A percentile compares a stretch with the other conserved stretches of the same genome.
phyloP scores from a whole-genome alignment of 2,888 invertebrate genomes.

The Acrobasis repandana region DNA sequence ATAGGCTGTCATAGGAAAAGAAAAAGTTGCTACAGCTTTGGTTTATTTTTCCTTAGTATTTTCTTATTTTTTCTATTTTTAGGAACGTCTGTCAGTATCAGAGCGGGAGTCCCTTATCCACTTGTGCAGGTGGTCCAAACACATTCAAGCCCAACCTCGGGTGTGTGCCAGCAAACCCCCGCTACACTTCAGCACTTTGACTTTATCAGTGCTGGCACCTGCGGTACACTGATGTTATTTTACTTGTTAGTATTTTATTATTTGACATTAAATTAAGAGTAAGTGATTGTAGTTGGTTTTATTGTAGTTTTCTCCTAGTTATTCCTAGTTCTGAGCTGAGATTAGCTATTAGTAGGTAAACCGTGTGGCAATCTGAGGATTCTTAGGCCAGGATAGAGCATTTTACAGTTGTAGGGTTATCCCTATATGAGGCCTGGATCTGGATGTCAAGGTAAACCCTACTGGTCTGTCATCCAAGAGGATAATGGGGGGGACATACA shows the following conservation, averaged over 20 bases:
- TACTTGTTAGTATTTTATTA: constrained; percentile 1
- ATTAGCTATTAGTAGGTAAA: too few relatives aligned
- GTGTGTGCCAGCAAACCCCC: constrained; percentile 71
- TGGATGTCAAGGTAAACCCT: too few relatives aligned
- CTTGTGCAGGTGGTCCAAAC: constrained; percentile 90
- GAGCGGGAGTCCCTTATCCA: constrained; percentile 88
- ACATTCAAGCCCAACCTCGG: constrained; percentile 86
- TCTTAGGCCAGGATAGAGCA: too few relatives aligned
- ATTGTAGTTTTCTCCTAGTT: not conserved
- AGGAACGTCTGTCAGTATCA: constrained; percentile 84
- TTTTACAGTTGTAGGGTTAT: too few relatives aligned
- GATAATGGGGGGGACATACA: too few relatives aligned
- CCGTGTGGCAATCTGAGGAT: too few relatives aligned
- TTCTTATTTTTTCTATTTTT: constrained; percentile 45
- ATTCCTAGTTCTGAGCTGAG: too few relatives aligned
- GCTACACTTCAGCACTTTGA: constrained; percentile 57
- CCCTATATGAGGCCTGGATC: too few relatives aligned
- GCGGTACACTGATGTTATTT: constrained; percentile 58
- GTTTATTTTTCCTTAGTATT: too few relatives aligned
- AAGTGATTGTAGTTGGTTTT: not conserved
- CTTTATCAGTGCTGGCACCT: constrained; percentile 61
- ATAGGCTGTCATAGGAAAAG: too few relatives aligned
- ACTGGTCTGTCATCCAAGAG: too few relatives aligned
- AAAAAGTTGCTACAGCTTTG: too few relatives aligned
- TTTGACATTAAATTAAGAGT: not conserved